Percentiles rank a stretch among this genome's conserved stretches.
phyloP scores from a whole-genome alignment of 2,797 vertebrate species.

The Steatocranus sp. region DNA sequence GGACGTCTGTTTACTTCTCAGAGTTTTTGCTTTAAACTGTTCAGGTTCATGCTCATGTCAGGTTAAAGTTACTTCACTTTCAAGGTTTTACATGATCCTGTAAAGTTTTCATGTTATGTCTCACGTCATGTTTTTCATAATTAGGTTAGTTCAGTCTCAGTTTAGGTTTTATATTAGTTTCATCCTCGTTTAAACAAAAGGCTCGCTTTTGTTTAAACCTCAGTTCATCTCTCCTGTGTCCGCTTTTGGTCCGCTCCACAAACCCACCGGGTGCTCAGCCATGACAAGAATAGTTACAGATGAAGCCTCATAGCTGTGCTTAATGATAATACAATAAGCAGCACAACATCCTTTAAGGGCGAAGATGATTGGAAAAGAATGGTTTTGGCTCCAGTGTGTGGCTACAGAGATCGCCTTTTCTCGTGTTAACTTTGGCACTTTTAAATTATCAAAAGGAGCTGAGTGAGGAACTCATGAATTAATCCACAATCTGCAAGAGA shows the following conservation, averaged over 20 bases:
- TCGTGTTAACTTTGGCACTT: not conserved
- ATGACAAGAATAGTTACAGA: not conserved
- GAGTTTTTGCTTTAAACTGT: not conserved
- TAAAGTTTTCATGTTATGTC: not conserved
- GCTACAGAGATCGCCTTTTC: not conserved
- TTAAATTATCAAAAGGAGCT: not conserved
- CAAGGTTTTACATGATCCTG: not conserved
- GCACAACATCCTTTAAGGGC: not conserved
- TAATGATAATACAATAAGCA: not conserved
- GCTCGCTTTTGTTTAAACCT: not conserved
- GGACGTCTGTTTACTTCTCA: accelerated
- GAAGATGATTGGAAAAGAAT: not conserved
- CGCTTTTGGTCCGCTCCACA: not conserved
- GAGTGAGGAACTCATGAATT: not conserved
- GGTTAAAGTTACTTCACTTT: not conserved
- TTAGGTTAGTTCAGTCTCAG: not conserved
- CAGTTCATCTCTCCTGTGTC: not conserved
- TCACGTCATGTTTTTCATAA: not conserved
- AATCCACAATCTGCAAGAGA: not conserved
- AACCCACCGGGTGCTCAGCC: not conserved
- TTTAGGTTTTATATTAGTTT: not conserved
- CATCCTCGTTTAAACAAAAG: too few relatives aligned
- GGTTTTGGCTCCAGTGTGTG: not conserved
- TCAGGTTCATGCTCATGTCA: not conserved
- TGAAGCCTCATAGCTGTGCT: not conserved